A percentile compares a stretch with the other conserved stretches of the same genome.
Conservation (phyloP, 2,888 invertebrate species). For the Lapara coniferarum region DNA sequence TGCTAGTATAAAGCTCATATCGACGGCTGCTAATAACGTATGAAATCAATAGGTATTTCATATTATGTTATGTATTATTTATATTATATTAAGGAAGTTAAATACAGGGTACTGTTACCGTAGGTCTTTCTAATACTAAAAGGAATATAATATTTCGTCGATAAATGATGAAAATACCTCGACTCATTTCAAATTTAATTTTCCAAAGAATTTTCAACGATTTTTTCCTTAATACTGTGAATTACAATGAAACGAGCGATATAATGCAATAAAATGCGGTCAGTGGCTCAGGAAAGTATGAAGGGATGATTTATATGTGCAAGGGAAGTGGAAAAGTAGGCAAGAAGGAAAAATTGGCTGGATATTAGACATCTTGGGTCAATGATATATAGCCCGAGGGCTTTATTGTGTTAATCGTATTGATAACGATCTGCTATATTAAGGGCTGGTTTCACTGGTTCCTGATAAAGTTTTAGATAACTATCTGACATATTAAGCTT, state of each 20-base stretch:
- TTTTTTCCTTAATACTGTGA: not conserved
- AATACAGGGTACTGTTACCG: no score
- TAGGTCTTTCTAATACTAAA: no score
- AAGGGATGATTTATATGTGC: constrained; percentile 19
- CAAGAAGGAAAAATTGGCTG: constrained; percentile 18
- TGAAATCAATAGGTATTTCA: no score
- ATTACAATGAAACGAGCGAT: not conserved
- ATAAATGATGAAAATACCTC: no score
- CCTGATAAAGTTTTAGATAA: no score
- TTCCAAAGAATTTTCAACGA: not conserved
- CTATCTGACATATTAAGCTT: no score
- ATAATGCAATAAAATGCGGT: constrained; percentile 17
- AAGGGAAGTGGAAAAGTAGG: constrained; percentile 22
- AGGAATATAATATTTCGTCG: no score
- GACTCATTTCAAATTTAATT: not conserved
- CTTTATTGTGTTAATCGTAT: not conserved
- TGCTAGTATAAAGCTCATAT: no score
- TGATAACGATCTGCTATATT: constrained; percentile 2
- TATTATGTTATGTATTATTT: no score
- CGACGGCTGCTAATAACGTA: no score
- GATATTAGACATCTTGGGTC: constrained; percentile 6
- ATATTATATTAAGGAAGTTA: no score
- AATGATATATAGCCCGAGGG: constrained; percentile 5
- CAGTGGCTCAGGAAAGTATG: not conserved
- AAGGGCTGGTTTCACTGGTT: no score